Conservation (phyloP, 2,113 vertebrate species). For the Oryzias melastigma region DNA sequence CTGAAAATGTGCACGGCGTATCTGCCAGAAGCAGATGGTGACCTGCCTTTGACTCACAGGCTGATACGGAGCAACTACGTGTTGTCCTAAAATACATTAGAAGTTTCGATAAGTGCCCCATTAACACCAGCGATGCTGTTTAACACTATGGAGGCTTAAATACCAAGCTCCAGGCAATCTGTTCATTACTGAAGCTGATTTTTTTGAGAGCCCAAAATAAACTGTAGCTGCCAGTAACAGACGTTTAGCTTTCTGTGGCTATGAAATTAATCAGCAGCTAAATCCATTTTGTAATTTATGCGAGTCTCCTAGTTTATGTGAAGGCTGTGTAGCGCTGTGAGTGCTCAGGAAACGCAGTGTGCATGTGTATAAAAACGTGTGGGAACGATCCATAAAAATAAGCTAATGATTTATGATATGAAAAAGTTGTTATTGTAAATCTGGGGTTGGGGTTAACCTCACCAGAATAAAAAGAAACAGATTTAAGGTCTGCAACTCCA, state of each 20-base stretch:
- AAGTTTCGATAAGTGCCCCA: constrained; percentile 52
- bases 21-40: constrained; percentile 7
- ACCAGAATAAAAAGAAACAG: constrained; percentile 36
- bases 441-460: constrained; percentile 11
- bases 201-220: constrained; percentile 56
- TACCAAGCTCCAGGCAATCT: constrained; percentile 58
- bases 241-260: constrained; percentile 55
- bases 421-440: constrained; percentile 21
- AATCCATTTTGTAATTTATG: constrained; percentile 50
- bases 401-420: constrained; percentile 28
- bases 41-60: constrained; percentile 39
- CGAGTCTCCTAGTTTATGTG: neutral
- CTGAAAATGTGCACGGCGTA: constrained; percentile 11
- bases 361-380: constrained; percentile 14
- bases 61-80: constrained; percentile 25
- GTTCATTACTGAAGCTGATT: constrained; percentile 58
- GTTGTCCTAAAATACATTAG: constrained; percentile 43
- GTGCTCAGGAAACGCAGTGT: constrained; percentile 11
- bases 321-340: constrained; percentile 19
- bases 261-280: constrained; percentile 55
- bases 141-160: constrained; percentile 53
- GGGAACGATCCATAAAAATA: constrained; percentile 33
- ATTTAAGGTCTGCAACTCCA: constrained; percentile 22
- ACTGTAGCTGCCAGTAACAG: constrained; percentile 64
- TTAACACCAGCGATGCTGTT: constrained; percentile 51